A percentile compares a stretch with the other conserved stretches of the same genome.
These are phyloP conservation scores for Drosophila koepferae DNA, from an alignment of 2,888 invertebrate species.

Conservation along the genomic window DNA sequence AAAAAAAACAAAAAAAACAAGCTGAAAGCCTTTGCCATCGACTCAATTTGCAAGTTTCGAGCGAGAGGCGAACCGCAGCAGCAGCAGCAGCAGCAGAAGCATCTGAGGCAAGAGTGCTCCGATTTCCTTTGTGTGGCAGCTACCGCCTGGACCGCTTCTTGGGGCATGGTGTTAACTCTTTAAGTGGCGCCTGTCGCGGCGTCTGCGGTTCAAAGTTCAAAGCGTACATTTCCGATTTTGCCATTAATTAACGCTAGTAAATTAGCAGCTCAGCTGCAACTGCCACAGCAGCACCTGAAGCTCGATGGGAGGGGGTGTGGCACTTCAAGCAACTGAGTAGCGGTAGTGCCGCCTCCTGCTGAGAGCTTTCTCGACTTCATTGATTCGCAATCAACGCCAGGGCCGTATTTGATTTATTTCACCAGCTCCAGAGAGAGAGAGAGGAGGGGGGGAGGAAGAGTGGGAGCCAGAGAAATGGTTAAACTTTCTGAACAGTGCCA, in stretches of 20 bases:
- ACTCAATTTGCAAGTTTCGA: constrained; percentile 70
- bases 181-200: constrained; percentile 55
- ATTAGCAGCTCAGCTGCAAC: constrained; percentile 68
- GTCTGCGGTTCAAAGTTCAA: constrained; percentile 71
- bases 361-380: constrained; percentile 57
- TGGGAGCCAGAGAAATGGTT: background rate
- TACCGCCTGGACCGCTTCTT: constrained; percentile 15
- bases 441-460: background rate
- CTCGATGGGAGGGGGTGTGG: no score
- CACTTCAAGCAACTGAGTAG: background rate
- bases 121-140: constrained; percentile 69
- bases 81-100: constrained; percentile 2
- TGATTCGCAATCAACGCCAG: constrained; percentile 57
- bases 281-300: constrained; percentile 39
- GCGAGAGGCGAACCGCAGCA: constrained; percentile 30
- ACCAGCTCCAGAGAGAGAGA: constrained; percentile 2
- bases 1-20: constrained; percentile 13
- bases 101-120: constrained; percentile 62
- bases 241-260: constrained; percentile 78
- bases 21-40: constrained; percentile 49
- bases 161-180: constrained; percentile 31
- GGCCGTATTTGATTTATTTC: constrained; percentile 58
- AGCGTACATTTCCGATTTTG: constrained; percentile 74
- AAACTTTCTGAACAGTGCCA: constrained; percentile 33
- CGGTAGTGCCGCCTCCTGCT: background rate